Conservation (phyloP, 2,113 vertebrate species). For the Phaethon lepturus region DNA sequence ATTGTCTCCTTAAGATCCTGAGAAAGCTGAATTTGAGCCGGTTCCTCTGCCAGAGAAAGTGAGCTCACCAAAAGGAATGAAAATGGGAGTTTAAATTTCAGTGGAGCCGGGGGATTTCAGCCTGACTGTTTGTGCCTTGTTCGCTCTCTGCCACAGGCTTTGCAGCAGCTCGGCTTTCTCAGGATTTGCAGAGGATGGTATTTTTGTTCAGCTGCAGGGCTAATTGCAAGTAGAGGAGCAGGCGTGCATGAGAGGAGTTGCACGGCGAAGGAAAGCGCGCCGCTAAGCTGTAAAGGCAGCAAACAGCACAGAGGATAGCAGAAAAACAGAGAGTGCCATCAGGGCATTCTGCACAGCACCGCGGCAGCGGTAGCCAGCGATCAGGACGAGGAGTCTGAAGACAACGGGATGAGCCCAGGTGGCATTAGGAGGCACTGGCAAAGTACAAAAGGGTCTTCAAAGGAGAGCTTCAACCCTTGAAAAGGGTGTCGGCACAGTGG, state of each 20-base stretch:
- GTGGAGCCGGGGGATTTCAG: neutral
- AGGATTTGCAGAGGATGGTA: neutral
- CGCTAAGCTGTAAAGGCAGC: neutral
- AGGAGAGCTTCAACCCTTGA: neutral
- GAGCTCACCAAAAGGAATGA: neutral
- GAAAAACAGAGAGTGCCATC: neutral
- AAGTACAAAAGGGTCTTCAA: neutral
- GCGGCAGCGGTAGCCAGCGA: rapidly evolving
- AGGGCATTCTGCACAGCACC: no score
- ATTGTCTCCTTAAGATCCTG: neutral
- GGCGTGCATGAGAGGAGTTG: neutral
- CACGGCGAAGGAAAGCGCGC: neutral
- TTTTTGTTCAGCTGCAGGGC: neutral
- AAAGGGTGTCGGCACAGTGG: neutral
- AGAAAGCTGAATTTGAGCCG: neutral
- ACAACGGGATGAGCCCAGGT: rapidly evolving
- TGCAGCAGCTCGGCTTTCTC: neutral
- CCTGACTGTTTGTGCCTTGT: neutral
- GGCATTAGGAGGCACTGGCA: neutral
- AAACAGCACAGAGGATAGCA: neutral
- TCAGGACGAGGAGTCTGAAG: neutral
- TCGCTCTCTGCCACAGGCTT: neutral
- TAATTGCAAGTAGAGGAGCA: neutral
- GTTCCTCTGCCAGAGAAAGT: neutral
- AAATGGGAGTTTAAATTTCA: neutral